Base-by-base conservation (phyloP, 1,140 invertebrate species). In the Mya arenaria region DNA sequence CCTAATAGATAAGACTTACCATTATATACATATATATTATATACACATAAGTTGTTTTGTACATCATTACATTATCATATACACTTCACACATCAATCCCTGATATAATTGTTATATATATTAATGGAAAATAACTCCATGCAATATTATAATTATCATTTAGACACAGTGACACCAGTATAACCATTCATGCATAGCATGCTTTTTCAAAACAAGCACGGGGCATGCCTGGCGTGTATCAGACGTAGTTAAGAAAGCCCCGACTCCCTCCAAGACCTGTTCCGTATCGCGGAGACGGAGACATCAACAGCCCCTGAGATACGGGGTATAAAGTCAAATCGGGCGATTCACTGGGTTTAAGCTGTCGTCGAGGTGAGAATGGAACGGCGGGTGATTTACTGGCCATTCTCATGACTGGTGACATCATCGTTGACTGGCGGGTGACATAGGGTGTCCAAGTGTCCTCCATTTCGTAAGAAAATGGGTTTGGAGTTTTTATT, bases 391-490 rank as follows among this genome's bases (percentile, higher is more conserved):
- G 79, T 25, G 71, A 82, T 41, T 74, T 82, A 39, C 69, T 74
- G 19, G 68, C 60, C 2, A 44, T 8, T 8, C 79, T 36, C 23
- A 25, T 56, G 30, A 66, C 25, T 17, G 79, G 79, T 1, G 79
- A 82, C 41, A 73, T 82, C 41, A 82, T 25, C 0, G 79, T 73
- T 13, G 69, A 73, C 41, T 82, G 79, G 17, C 79, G 69, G 4
- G 69, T 82, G 32, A 82, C 79, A 39, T 73, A 82, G 13, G 79
- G 79, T 2, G 79, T 82, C 69, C 69, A 82, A n/a, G 79, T 73
- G 36, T 82, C 79, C 41, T 82, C 79, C 32, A 73, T 55, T 82
- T 82, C 58, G n/a, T 63, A 25, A 63, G 23, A 52, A 48, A 82
- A 82, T 25, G 79, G 79, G 41, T 82, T 82, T 66, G 71, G 69